Evolutionary conservation across 2,797 vertebrate species (phyloP), one percentile per base, ranked within the genome.

Genomic region (Amazona finschi): DNA sequence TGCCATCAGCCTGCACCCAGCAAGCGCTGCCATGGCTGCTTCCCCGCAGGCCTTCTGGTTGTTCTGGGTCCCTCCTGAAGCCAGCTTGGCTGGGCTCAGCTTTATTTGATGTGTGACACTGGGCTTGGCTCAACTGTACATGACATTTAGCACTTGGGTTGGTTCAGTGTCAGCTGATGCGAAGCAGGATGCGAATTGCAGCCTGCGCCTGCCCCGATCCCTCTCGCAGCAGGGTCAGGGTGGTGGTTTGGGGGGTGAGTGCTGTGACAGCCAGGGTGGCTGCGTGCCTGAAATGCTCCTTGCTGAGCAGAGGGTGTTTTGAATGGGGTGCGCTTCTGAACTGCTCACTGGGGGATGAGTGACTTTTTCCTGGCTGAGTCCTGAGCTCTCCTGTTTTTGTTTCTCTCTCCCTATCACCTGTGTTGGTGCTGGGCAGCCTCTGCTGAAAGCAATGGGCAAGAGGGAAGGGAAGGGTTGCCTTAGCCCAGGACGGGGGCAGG

Each of bases 31-130:
- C 21, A 15, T 24, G 55, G n/a, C n/a, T 24, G 55, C n/a, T 57
- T 33, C 21, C 14, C 15, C 0, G 0, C 3, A 20, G 24, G 38
- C 11, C 15, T 57, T 9, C 25, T 25, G 30, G 1, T 16, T 22
- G 9, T 6, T 22, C 5, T 10, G 22, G 30, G 44, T 22, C 10
- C 6, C 43, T 30, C 8, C 31, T 16, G 19, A 69, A 50, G 12
- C 4, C 2, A 6, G 44, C 53, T n/a, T 55, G 53, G 53, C 31
- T 55, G 31, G 8, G 31, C 69, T 50, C 36, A 60, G 14, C 46
- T 50, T 36, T 12, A 5, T 3, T 22, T 33, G n/a, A 2, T 58
- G 8, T 6, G 21, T 6, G 7, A 25, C 5, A 14, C 25, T 25
- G 50, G 50, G 19, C 49, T 57, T 7, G 47, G 50, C 50, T 57